Base-by-base conservation (phyloP, 2,888 invertebrate genomes). In the Plebejus argus region DNA sequence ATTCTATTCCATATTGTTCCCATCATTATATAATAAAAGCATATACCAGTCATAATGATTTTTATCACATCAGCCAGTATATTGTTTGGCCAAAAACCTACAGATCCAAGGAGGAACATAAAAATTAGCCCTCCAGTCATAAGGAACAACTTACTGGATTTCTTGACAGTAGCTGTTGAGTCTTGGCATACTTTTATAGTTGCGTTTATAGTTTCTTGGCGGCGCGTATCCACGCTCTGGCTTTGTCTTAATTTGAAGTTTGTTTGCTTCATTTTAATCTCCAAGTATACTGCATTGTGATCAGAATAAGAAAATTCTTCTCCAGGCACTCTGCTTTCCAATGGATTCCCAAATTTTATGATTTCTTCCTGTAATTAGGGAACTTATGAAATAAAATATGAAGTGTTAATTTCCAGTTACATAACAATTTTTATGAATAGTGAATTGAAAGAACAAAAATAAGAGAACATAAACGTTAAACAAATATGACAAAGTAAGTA, bases 241-340 rank as follows among this genome's bases (percentile, higher is more conserved):
- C 82, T 84, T 77, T 83, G 78, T 6, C 76, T 79, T 0, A 71
- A 74, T 78, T 85, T 86, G 28, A 79, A 79, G 8, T 82, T 82
- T 0, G 81, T 80, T 18, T 82, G 82, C 78, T 82, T 87, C 0
- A 92, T 74, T 49, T 82, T 83, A 10, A 95, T 78, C 82, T 92
- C 95, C 8, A 97, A 95, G 79, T 95, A 90, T 8, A 98, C 96
- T 18, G 98, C 98, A 90, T 98, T 98, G 88, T 98, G 98, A 88
- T 99, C 98, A 0, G 98, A 98, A 89, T 96, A 98, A 83, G 98
- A 98, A 84, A 96, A 97, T 77, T 93, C 86, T 81, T 95, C 91
- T 33, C 95, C 95, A 0, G 98, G 97, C 58, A 98, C 96, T 83
- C 96, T 94, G 77, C 96, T 94, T 81, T 97, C 96, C 80, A 98